A percentile compares a stretch with the other conserved stretches of the same genome.
Conservation (phyloP, 2,113 vertebrate genomes). For the Podarcis muralis region DNA sequence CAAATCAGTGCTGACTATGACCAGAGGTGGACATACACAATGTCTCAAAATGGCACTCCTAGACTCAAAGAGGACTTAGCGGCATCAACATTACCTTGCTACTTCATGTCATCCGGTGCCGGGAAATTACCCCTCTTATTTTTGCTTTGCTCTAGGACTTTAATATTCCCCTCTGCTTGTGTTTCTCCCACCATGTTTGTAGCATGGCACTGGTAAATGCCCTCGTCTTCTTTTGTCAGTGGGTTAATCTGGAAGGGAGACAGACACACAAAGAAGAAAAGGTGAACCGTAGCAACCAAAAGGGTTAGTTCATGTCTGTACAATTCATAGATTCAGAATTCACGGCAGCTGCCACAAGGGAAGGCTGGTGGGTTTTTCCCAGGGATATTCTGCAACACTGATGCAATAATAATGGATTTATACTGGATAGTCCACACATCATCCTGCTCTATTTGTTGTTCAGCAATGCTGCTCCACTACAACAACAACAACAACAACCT, state of each 20-base stretch:
- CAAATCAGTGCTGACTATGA: not conserved
- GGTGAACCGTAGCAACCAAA: not conserved
- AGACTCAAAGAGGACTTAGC: not conserved
- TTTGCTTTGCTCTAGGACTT: constrained; percentile 48
- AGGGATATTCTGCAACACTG: no score
- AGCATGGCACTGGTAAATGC: constrained; percentile 71
- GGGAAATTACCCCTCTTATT: constrained; percentile 25
- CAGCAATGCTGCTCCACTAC: no score
- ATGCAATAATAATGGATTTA: no score
- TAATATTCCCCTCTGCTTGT: constrained; percentile 60
- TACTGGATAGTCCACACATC: no score
- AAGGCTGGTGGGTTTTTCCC: no score
- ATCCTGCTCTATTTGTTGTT: no score
- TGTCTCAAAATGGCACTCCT: not conserved
- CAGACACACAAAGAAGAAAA: not conserved
- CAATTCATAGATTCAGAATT: not conserved
- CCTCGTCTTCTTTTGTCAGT: constrained; percentile 72
- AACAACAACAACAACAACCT: no score
- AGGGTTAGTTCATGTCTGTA: not conserved
- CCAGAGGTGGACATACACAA: not conserved
- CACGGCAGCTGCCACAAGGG: no score
- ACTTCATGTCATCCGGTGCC: constrained; percentile 35
- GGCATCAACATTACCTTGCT: constrained; percentile 12
- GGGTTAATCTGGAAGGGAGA: constrained; percentile 68
- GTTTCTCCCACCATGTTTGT: constrained; percentile 68